Evolutionary conservation across 2,888 invertebrate species (phyloP), one percentile per base, ranked within the genome.

Genomic region (Nebria brevicollis): DNA sequence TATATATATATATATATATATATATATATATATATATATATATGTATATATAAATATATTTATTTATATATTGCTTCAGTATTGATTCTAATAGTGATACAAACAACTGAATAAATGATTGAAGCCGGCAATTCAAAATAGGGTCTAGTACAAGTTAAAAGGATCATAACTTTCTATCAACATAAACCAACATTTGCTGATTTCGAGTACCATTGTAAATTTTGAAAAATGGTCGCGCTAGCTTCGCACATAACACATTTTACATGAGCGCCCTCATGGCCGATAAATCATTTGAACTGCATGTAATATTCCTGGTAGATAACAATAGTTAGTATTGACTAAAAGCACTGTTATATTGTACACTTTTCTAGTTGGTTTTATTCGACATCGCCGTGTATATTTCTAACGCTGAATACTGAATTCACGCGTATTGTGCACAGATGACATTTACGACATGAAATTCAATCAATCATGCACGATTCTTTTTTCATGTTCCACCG

Each of bases 231-330:
- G 54, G 54, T 13, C 8, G 11, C 54, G 13, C 54, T 54, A 54
- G 54, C 54, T 54, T 54, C 54, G 54, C 54, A 54, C 54, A 54
- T 54, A 54, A 54, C 54, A 54, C 54, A 54, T 54, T 54, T 54
- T 54, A 54, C 54, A 54, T 54, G 54, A 54, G 4, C 54, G 54
- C 54, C 54, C 54, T 54, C 54, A 54, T 54, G 54, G 13, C 54
- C 54, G 8, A 54, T 54, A 54, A 54, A 54, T 54, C 54, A 54
- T 54, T 54, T 54, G 54, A 54, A 54, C 54, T 54, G 4, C 54
- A 13, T 54, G 54, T 54, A 54, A 54, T 54, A 54, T 54, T 54
- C 54, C 54, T 54, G 54, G 54, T 13, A 54, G 54, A 54, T 54
- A 54, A 54, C 54, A 54, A 54, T 54, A 54, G 54, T 54, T 54